Conservation (phyloP, 2,113 vertebrate genomes). For the Eubucco bourcierii region DNA sequence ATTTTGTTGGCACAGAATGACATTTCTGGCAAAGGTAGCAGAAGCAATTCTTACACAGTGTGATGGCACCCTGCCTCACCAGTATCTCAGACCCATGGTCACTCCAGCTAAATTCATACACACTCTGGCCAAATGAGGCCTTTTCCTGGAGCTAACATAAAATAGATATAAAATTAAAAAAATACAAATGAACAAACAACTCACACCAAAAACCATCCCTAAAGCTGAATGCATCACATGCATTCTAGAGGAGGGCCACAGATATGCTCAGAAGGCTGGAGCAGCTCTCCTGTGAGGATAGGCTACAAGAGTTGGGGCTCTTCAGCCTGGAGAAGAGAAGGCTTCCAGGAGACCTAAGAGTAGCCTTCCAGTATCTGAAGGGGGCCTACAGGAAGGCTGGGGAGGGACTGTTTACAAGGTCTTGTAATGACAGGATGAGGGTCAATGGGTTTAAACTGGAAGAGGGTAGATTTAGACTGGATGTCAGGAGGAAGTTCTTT, state of each 20-base stretch:
- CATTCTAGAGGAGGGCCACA: not conserved
- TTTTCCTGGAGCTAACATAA: not conserved
- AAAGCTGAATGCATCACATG: not conserved
- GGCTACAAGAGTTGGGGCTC: too few species aligned
- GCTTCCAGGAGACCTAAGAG: too few species aligned
- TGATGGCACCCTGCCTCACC: not conserved
- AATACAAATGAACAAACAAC: not conserved
- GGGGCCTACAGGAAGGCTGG: too few species aligned
- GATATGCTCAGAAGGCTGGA: too few species aligned
- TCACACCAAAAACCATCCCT: not conserved
- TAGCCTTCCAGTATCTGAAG: too few species aligned
- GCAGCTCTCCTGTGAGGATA: too few species aligned
- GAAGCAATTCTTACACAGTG: not conserved
- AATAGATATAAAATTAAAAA: not conserved
- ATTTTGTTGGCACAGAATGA: not conserved
- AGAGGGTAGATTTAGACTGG: too few species aligned
- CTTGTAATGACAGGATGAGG: too few species aligned
- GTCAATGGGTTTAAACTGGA: too few species aligned
- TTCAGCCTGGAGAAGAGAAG: too few species aligned
- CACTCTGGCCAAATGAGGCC: not conserved
- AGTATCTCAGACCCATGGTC: not conserved
- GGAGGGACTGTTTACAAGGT: too few species aligned
- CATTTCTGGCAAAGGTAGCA: not conserved
- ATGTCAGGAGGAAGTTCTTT: too few species aligned
- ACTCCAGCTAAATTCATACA: not conserved